phyloP scores from a whole-genome alignment of 2,888 invertebrate species.

The Melieria omissa region DNA sequence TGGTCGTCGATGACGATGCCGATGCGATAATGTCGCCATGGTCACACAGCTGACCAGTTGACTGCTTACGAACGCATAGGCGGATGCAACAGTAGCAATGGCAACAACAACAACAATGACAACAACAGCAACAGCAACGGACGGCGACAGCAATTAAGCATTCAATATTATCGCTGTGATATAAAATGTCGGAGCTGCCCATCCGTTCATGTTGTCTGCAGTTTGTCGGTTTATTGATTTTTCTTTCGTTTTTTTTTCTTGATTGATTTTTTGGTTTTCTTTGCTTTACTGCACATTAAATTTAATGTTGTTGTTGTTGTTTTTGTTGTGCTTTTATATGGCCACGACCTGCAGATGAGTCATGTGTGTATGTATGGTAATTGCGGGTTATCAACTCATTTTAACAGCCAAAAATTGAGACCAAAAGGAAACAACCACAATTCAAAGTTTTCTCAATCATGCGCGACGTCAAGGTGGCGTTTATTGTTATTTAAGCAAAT shows the following conservation, averaged over 20 bases:
- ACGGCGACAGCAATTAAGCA: conserved; percentile 27
- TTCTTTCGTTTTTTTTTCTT: conserved; percentile 7
- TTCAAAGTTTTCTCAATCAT: conserved; percentile 19
- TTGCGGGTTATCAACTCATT: conserved; percentile 13
- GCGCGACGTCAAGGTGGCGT: conserved; percentile 28
- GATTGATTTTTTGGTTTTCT: conserved; percentile 12
- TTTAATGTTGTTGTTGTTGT: conserved; percentile 9
- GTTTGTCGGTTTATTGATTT: conserved; percentile 28
- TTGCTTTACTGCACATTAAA: conserved; percentile 20
- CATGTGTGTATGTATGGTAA: conserved; percentile 20
- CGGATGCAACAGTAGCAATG: conserved; percentile 25
- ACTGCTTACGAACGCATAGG: not conserved
- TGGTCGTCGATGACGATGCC: not conserved
- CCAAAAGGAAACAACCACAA: not conserved
- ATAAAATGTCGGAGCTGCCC: conserved; percentile 12
- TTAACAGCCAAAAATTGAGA: conserved; percentile 12
- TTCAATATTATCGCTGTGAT: conserved; percentile 15
- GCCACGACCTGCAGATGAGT: not conserved
- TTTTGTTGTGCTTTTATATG: conserved; percentile 9
- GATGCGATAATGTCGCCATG: conserved; percentile 10
- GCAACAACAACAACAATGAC: conserved; percentile 47
- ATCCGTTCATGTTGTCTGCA: conserved; percentile 32
- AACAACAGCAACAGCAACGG: conserved; percentile 36
- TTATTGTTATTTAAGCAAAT: not conserved
- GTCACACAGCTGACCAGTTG: conserved; percentile 9